These are phyloP conservation scores for Aegotheles bennettii DNA, from an alignment of 2,113 vertebrate species.

Conservation along the genomic window DNA sequence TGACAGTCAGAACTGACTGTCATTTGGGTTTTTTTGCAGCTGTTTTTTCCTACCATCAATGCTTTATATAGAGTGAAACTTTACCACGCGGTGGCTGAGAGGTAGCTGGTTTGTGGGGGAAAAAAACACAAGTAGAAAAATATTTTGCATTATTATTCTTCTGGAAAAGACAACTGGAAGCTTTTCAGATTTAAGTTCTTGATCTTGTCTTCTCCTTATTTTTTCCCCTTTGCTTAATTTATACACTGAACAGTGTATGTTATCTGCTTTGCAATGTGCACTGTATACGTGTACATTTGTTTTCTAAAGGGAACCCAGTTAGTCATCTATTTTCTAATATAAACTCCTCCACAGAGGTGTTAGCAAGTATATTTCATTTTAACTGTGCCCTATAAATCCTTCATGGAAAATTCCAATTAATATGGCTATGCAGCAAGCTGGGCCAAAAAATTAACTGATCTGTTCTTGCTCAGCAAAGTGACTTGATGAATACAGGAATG, in stretches of 20 bases:
- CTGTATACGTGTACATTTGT: conserved; percentile 1
- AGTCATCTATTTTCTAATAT: conserved; percentile 35
- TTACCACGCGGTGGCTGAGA: not conserved
- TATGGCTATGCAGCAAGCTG: conserved; percentile 35
- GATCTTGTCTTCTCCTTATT: not conserved
- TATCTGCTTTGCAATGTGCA: conserved; percentile 2
- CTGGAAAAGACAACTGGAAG: not conserved
- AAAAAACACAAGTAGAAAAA: not conserved
- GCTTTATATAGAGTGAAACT: conserved; percentile 50
- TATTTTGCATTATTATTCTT: not conserved
- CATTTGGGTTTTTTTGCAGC: conserved; percentile 49
- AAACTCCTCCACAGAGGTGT: conserved; percentile 39
- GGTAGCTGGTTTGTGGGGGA: not conserved
- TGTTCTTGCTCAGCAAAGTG: conserved; percentile 33
- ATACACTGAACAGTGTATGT: not conserved
- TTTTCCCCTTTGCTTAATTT: not conserved
- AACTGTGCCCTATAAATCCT: conserved; percentile 58
- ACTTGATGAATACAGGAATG: conserved; percentile 54
- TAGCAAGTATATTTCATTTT: conserved; percentile 51
- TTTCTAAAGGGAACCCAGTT: conserved; percentile 1
- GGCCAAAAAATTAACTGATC: conserved; percentile 63
- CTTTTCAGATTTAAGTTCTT: conserved; percentile 5
- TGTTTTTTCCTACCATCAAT: conserved; percentile 9
- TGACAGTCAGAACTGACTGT: conserved; percentile 70
- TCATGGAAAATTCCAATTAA: conserved; percentile 63